phyloP scores from a whole-genome alignment of 2,888 invertebrate genomes.

The Drosophila rellima region DNA sequence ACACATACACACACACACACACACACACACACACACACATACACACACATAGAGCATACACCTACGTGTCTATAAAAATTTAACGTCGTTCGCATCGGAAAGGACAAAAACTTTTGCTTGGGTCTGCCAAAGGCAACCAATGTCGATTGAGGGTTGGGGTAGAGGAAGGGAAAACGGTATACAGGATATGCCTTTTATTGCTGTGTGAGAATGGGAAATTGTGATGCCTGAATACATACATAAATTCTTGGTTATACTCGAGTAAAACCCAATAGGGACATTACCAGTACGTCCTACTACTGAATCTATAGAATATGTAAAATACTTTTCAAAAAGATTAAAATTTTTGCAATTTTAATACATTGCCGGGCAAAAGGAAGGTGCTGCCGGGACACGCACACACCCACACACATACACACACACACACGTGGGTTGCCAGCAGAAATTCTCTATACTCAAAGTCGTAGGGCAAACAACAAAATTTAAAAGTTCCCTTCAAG shows the following conservation, averaged over 20 bases:
- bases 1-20: slow-evolving; percentile 42
- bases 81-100: slow-evolving; percentile 69
- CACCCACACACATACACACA: slow-evolving; percentile 7
- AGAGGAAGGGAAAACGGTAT: slow-evolving; percentile 50
- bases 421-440: slow-evolving; percentile 21
- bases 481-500: slow-evolving; percentile 60
- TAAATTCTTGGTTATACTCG: slow-evolving; percentile 68
- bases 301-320: slow-evolving; percentile 77
- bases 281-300: slow-evolving; percentile 45
- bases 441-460: slow-evolving; percentile 49
- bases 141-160: slow-evolving; percentile 18
- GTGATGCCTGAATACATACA: slow-evolving; percentile 80
- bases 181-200: slow-evolving; percentile 81
- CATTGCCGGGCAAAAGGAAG: slow-evolving; percentile 35
- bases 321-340: slow-evolving; percentile 77
- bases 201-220: slow-evolving; percentile 73
- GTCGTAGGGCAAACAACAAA: slow-evolving; percentile 71
- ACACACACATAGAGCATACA: slow-evolving; percentile 39
- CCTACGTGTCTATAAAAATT: slow-evolving; percentile 81
- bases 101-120: slow-evolving; percentile 75
- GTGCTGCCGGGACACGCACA: slow-evolving; percentile 21
- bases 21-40: slow-evolving; percentile 28
- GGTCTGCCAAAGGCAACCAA: slow-evolving; percentile 53
- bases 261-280: slow-evolving; percentile 76
- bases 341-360: slow-evolving; percentile 81